Evolutionary conservation across 2,888 invertebrate species (phyloP), one percentile per base, ranked within the genome.

Genomic region (Phortica okadai): DNA sequence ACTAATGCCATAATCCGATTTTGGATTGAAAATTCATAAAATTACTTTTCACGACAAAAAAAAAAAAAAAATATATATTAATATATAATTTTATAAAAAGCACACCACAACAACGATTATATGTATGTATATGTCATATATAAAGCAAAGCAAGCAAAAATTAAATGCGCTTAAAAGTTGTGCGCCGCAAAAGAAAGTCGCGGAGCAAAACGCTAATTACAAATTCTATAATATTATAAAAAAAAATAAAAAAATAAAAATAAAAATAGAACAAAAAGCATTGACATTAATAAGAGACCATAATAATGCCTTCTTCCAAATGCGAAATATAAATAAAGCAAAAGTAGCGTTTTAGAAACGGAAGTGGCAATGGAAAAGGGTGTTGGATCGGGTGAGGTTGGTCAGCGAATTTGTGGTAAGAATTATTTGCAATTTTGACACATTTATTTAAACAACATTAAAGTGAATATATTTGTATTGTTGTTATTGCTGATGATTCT

Each of bases 1-100:
- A 74, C 80, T 80, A 79, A 87, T 79, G 77, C 84, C 77, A 66
- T 86, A 84, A 85, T 83, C 85, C 80, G 88, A 84, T 86, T 87
- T 82, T 74, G 78, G 78, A 81, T 84, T 81, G 82, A 79, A 86
- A 86, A 86, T 80, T 83, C 84, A 86, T 80, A 77, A 80, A 80
- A 83, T 80, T 78, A 74, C 76, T 77, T 79, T 77, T 82, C 78
- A 79, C 21, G 8, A 76, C 50, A n/a, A n/a, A 62, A 67, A 72
- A 67, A 77, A n/a, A 56, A 73, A 67, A 72, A 67, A 77, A n/a
- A 56, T 70, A 66, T 21, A 21, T 21, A 21, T 21, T 21, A 21
- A 21, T 21, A 21, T 21, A 21, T 21, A 21, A 21, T 21, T 21
- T 21, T 21, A 21, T 21, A 21, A 21, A 21, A 41, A 42, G 64